These are phyloP conservation scores for Caenorhabditis afra DNA, from an alignment of 2,888 invertebrate species.

Conservation along the genomic window DNA sequence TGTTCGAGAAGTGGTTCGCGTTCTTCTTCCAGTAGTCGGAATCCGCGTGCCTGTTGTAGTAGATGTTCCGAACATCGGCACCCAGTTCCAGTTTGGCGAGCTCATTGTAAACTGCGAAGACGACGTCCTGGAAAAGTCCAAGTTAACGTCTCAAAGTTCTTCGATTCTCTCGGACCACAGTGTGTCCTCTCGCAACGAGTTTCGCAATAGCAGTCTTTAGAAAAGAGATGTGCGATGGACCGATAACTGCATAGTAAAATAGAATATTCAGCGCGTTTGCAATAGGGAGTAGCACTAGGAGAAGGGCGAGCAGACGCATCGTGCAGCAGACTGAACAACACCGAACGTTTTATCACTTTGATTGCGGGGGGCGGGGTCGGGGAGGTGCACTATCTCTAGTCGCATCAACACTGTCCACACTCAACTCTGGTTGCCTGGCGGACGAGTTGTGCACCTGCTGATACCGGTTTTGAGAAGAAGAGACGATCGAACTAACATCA, in stretches of 20 bases:
- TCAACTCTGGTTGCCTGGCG: too few relatives aligned
- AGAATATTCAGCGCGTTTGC: slow-evolving; percentile 13
- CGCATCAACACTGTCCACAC: too few relatives aligned
- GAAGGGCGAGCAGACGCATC: not conserved
- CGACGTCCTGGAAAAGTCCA: slow-evolving; percentile 21
- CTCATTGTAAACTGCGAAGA: slow-evolving; percentile 41
- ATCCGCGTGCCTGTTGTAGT: slow-evolving; percentile 35
- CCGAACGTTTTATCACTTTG: slow-evolving; percentile 7
- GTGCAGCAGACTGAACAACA: not conserved
- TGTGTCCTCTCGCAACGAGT: slow-evolving; percentile 16
- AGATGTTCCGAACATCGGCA: slow-evolving; percentile 38
- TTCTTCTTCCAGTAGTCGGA: slow-evolving; percentile 34
- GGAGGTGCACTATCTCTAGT: not conserved
- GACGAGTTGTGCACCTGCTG: too few relatives aligned
- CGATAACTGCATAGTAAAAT: slow-evolving; percentile 32
- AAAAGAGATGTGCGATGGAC: slow-evolving; percentile 30
- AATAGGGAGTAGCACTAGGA: slow-evolving; percentile 3
- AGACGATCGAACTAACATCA: not conserved
- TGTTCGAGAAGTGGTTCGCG: slow-evolving; percentile 21
- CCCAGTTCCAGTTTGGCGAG: not conserved
- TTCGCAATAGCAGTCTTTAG: slow-evolving; percentile 13
- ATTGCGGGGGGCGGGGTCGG: not conserved
- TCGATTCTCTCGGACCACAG: slow-evolving; percentile 11
- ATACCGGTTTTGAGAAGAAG: not conserved
- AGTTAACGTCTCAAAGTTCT: too few relatives aligned